A percentile compares a stretch with the other conserved stretches of the same genome.
Conservation (phyloP, 2,797 vertebrate species). For the Ceyx erithaca region DNA sequence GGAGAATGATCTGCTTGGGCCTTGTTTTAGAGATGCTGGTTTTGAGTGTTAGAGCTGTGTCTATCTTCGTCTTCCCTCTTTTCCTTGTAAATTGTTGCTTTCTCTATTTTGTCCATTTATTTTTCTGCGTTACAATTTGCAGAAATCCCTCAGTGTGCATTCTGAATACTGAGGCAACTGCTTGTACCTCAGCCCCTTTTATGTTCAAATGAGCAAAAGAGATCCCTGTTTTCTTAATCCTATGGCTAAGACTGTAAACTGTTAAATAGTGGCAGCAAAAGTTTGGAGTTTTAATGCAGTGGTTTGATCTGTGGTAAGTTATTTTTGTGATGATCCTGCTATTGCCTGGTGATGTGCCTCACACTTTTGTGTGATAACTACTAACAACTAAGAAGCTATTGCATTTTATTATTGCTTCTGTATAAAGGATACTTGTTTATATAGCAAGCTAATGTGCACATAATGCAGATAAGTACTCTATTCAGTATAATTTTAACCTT, state of each 20-base stretch:
- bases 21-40: neutral
- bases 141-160: neutral
- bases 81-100: neutral
- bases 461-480: neutral
- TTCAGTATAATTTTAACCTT: neutral
- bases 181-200: neutral
- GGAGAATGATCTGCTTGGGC: neutral
- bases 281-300: neutral
- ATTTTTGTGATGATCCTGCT: neutral
- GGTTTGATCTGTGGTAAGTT: neutral
- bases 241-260: neutral
- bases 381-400: neutral
- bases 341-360: neutral
- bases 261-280: neutral
- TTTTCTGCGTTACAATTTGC: neutral
- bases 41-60: neutral
- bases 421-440: neutral
- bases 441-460: neutral
- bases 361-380: fast-evolving
- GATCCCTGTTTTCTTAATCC: neutral
- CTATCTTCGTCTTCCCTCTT: neutral
- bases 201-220: neutral
- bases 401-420: neutral
- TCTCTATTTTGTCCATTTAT: neutral
- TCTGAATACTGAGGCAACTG: neutral